Percentiles rank a stretch among this genome's conserved stretches.
phyloP scores from a whole-genome alignment of 1,140 invertebrate genomes.

The Eumeta japonica region DNA sequence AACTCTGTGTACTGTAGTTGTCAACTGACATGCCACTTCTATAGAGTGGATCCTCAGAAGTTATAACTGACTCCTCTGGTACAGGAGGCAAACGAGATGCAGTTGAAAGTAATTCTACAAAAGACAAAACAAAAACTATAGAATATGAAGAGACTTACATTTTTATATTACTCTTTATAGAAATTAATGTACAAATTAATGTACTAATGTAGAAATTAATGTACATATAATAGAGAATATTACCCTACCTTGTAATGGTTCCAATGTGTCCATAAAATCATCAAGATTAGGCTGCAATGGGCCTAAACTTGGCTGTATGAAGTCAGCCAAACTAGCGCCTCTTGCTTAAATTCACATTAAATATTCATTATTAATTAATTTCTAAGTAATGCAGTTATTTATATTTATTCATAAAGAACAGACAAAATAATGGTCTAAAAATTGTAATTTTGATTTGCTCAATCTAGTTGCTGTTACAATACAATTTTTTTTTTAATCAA shows the following conservation, averaged over 20 bases:
- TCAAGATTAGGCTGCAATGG: conserved; percentile 96
- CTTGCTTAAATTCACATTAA: conserved; percentile 55
- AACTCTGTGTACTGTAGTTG: conserved; percentile 31
- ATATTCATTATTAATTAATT: conserved; percentile 5
- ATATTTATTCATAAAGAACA: too few relatives aligned
- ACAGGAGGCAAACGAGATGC: conserved; percentile 57
- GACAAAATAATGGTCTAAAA: too few relatives aligned
- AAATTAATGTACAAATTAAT: not conserved
- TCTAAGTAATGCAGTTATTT: too few relatives aligned
- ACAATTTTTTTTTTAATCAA: too few relatives aligned
- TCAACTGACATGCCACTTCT: conserved; percentile 43
- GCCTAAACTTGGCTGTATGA: conserved; percentile 96
- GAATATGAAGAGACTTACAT: not conserved
- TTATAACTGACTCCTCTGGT: conserved; percentile 51
- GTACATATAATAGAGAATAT: not conserved
- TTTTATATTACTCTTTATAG: not conserved
- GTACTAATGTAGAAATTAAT: not conserved
- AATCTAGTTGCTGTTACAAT: too few relatives aligned
- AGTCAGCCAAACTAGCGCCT: conserved; percentile 74
- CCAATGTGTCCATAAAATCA: conserved; percentile 91
- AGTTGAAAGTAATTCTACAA: conserved; percentile 35
- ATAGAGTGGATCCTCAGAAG: conserved; percentile 36
- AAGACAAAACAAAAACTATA: too few relatives aligned
- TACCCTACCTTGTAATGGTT: conserved; percentile 74
- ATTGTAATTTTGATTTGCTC: too few relatives aligned